phyloP scores from a whole-genome alignment of 2,797 vertebrate genomes.

The Tapirus indicus region DNA sequence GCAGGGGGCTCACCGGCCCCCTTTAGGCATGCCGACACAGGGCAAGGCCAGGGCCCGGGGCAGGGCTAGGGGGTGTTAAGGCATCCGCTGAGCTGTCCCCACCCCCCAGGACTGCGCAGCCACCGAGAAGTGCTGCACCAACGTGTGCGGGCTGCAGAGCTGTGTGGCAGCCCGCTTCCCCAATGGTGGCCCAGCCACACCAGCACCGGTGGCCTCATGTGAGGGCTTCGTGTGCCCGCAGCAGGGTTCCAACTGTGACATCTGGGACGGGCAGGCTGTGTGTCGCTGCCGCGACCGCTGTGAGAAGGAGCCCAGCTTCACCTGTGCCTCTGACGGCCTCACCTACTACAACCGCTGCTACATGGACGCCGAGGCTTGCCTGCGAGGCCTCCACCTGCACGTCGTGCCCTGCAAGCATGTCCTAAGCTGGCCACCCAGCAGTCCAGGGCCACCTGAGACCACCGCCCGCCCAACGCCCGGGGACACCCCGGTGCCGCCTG shows the following conservation, averaged over 20 bases:
- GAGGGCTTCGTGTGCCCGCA: slow-evolving; percentile 95
- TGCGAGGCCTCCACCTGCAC: slow-evolving; percentile 92
- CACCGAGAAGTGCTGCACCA: slow-evolving; percentile 98
- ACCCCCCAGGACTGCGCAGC: slow-evolving; percentile 92
- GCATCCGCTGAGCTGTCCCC: background rate
- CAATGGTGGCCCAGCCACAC: slow-evolving; percentile 86
- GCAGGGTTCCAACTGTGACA: slow-evolving; percentile 96
- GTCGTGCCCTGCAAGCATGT: slow-evolving; percentile 96
- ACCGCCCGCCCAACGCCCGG: slow-evolving; percentile 92
- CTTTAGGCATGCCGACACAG: background rate
- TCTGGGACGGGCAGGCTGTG: slow-evolving; percentile 97
- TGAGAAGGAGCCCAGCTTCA: slow-evolving; percentile 98
- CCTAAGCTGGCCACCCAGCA: slow-evolving; percentile 93
- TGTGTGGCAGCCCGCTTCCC: slow-evolving; percentile 97
- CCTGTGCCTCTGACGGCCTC: slow-evolving; percentile 97
- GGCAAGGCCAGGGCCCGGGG: background rate
- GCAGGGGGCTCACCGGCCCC: background rate
- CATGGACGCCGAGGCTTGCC: slow-evolving; percentile 98
- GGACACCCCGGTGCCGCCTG: slow-evolving; percentile 88
- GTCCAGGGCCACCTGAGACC: slow-evolving; percentile 92
- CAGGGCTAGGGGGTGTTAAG: background rate
- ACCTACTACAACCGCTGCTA: slow-evolving; percentile 99
- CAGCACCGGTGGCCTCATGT: slow-evolving; percentile 89
- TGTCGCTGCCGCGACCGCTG: slow-evolving; percentile 98
- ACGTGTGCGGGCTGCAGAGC: slow-evolving; percentile 97